A percentile compares a stretch with the other conserved stretches of the same genome.
Evolutionary conservation across 2,888 invertebrate species (phyloP).

Genomic region (Bombylius major): DNA sequence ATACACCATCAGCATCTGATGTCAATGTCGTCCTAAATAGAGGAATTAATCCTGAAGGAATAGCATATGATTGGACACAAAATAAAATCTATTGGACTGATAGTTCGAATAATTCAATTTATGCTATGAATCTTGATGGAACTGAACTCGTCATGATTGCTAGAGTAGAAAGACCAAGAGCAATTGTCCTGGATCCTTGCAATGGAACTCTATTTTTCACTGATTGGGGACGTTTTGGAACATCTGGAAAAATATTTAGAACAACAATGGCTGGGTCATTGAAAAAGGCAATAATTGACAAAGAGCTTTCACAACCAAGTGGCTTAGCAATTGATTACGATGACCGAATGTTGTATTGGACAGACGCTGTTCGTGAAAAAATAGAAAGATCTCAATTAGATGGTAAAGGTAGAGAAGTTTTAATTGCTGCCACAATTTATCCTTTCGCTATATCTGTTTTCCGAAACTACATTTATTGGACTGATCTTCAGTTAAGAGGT

Average conservation of each 20-base stretch:
- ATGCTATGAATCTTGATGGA: constrained; percentile 87
- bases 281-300: constrained; percentile 75
- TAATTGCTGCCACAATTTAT: constrained; percentile 84
- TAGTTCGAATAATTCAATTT: constrained; percentile 85
- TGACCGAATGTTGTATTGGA: constrained; percentile 89
- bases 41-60: constrained; percentile 84
- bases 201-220: constrained; percentile 90
- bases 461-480: constrained; percentile 90
- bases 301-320: constrained; percentile 86
- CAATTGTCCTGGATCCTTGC: constrained; percentile 94
- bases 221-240: constrained; percentile 90
- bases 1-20: constrained; percentile 48
- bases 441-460: constrained; percentile 90
- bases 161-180: constrained; percentile 82
- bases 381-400: constrained; percentile 86
- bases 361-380: constrained; percentile 89
- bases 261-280: constrained; percentile 95
- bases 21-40: constrained; percentile 58
- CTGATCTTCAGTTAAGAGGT: constrained; percentile 82
- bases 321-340: constrained; percentile 93
- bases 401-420: constrained; percentile 70
- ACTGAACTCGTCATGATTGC: constrained; percentile 82
- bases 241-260: constrained; percentile 84
- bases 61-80: constrained; percentile 96
- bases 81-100: constrained; percentile 98